Percentiles rank a stretch among this genome's conserved stretches.
These are phyloP conservation scores for Pongo pygmaeus DNA, from an alignment of 2,113 vertebrate genomes.

Conservation along the genomic window DNA sequence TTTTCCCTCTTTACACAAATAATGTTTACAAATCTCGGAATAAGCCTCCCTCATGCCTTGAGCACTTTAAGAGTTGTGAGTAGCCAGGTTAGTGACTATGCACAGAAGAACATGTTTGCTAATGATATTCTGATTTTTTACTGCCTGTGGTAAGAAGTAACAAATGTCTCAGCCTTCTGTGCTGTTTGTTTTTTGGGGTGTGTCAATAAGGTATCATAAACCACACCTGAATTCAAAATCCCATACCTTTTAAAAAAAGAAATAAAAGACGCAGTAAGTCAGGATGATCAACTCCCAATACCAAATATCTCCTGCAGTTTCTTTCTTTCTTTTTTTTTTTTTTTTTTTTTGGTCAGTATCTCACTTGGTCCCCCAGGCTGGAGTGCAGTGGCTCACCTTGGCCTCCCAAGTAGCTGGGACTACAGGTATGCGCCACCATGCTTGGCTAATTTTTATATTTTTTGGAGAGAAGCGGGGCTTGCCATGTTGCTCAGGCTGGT, in stretches of 20 bases:
- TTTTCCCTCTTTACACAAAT: neutral
- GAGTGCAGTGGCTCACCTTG: too few species aligned
- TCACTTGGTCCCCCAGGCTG: too few species aligned
- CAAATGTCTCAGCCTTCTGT: neutral
- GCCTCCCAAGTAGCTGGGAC: too few species aligned
- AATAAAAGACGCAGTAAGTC: neutral
- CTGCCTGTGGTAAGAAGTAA: neutral
- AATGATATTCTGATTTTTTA: neutral
- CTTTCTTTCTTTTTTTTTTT: too few species aligned
- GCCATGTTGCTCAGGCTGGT: too few species aligned
- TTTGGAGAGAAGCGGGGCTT: too few species aligned
- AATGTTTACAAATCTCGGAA: neutral
- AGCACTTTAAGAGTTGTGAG: too few species aligned
- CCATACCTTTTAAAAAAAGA: neutral
- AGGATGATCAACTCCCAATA: neutral
- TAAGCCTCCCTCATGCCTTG: neutral
- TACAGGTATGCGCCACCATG: too few species aligned
- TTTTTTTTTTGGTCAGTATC: too few species aligned
- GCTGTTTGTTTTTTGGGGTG: neutral
- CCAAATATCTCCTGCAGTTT: neutral
- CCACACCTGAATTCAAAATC: neutral
- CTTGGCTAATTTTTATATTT: too few species aligned
- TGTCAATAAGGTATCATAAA: neutral
- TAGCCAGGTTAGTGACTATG: neutral
- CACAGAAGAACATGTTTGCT: neutral